Percentiles rank a stretch among this genome's conserved stretches.
These are phyloP conservation scores for Rachycentron canadum DNA, from an alignment of 2,797 vertebrate genomes.

Conservation along the genomic window DNA sequence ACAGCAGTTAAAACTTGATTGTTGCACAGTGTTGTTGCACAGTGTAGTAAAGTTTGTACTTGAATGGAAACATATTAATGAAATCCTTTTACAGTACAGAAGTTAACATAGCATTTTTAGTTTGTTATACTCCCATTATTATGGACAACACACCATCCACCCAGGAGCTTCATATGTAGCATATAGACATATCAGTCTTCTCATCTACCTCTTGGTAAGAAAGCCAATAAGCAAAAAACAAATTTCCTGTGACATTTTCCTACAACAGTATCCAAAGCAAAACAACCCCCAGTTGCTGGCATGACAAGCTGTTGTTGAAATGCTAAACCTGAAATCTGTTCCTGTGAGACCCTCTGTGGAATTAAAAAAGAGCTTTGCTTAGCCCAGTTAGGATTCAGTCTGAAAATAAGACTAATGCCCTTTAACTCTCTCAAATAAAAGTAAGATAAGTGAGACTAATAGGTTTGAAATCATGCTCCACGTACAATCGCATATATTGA, in stretches of 20 bases:
- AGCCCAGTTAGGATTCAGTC: slow-evolving; percentile 58
- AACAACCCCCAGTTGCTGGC: slow-evolving; percentile 25
- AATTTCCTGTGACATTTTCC: slow-evolving; percentile 16
- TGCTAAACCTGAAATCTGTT: slow-evolving; percentile 61
- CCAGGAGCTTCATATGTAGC: neutral
- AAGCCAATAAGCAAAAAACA: slow-evolving; percentile 6
- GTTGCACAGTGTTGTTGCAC: neutral
- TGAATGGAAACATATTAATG: neutral
- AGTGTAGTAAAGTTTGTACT: neutral
- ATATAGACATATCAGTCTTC: slow-evolving; percentile 1
- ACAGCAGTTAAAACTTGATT: neutral
- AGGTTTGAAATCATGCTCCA: slow-evolving; percentile 12
- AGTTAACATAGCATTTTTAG: neutral
- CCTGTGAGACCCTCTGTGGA: slow-evolving; percentile 57
- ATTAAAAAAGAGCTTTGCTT: slow-evolving; percentile 68
- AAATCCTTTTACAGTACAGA: neutral
- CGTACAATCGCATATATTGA: slow-evolving; percentile 3
- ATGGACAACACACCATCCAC: neutral
- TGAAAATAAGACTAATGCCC: slow-evolving; percentile 77
- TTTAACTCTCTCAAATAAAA: slow-evolving; percentile 50
- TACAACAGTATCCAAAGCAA: slow-evolving; percentile 35
- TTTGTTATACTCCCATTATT: neutral
- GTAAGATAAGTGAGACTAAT: slow-evolving; percentile 6
- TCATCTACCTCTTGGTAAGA: neutral
- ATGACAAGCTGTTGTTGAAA: slow-evolving; percentile 47